Evolutionary conservation across 2,113 vertebrate genomes (phyloP).

Genomic region (Cairina moschata): DNA sequence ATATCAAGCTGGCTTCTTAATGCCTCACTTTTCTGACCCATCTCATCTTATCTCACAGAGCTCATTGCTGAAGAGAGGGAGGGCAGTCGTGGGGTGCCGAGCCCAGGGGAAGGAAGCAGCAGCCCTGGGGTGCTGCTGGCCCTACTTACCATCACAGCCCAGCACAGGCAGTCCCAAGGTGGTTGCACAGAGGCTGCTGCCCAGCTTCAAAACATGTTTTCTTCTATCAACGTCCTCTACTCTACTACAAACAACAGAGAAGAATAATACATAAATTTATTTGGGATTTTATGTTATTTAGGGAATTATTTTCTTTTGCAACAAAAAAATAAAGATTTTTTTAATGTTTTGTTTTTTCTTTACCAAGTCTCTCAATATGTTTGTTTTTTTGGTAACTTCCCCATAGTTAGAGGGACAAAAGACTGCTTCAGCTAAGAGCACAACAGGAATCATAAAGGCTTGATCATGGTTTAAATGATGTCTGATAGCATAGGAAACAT

Average conservation of each 20-base stretch:
- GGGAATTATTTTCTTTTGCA: background rate
- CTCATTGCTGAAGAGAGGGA: background rate
- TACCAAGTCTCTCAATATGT: background rate
- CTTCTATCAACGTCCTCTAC: background rate
- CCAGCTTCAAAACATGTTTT: background rate
- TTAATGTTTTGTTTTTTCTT: background rate
- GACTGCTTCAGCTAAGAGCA: background rate
- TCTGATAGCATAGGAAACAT: background rate
- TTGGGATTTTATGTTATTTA: background rate
- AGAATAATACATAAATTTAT: background rate
- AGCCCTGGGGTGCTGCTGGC: background rate
- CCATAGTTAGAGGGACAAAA: background rate
- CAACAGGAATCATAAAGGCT: background rate
- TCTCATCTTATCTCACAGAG: background rate
- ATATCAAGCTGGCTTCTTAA: background rate
- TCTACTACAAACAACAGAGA: background rate
- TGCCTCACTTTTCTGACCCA: background rate
- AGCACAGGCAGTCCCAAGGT: too few species aligned
- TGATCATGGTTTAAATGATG: background rate
- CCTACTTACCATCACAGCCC: background rate
- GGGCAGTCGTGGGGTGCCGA: background rate
- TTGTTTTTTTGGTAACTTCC: background rate
- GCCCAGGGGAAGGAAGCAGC: background rate
- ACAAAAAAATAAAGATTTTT: background rate
- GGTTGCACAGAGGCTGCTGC: background rate